Evolutionary conservation across 2,113 vertebrate genomes (phyloP), one percentile per base, ranked within the genome.

Genomic region (Grantiella picta): DNA sequence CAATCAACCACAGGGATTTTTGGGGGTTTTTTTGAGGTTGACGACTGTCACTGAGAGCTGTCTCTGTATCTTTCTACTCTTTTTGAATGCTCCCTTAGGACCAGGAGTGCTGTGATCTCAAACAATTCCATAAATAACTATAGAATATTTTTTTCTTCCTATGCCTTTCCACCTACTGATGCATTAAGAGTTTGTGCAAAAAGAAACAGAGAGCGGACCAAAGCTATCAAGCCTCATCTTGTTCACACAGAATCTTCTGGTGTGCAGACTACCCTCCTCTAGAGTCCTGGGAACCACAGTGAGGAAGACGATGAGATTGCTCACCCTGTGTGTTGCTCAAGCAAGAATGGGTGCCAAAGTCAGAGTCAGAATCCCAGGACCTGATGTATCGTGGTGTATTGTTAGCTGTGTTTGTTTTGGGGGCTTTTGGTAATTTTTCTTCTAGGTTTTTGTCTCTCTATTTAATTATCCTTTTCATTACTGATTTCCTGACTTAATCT

Each of bases 401-500:
- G 94, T 97, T 94, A 86, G 76, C 69, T 60, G 44, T 94, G 82
- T 97, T 96, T 95, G 89, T 70, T 96, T 94, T 83, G 33, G 52
- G 42, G 71, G 79, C 61, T 66, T 70, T 86, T 50, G 86, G 89
- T 93, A 94, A 96, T 97, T 96, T 96, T 97, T 97, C 92, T 94
- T 97, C 86, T 84, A 79, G 92, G 81, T 92, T 91, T 95, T 96
- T 97, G 94, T 97, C 47, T 90, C 86, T 95, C 83, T 95, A 36
- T 97, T 92, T 96, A 95, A 95, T 95, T 95, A 96, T 91, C 89
- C 94, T 94, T 95, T 96, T 95, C 93, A 95, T 53, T 60, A 84
- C 86, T 95, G 94, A 95, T 96, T 97, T 97, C 94, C 91, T 91
- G 89, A 96, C 96, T 95, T 96, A 92, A 95, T 96, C 92, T 95